Conservation (phyloP, 1,140 invertebrate species). For the Heliconius congener region DNA sequence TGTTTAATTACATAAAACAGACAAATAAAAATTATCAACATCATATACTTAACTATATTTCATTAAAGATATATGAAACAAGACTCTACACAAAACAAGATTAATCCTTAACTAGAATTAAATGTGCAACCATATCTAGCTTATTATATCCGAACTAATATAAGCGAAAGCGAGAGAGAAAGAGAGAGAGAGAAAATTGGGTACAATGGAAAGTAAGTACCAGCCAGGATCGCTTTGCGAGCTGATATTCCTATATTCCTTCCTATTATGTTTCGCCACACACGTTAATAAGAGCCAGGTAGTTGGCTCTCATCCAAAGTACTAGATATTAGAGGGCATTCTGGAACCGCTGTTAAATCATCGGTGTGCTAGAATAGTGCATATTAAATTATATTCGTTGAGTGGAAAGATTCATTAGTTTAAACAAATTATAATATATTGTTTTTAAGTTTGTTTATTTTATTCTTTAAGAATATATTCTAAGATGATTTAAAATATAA, state of each 20-base stretch:
- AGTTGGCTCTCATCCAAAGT: slow-evolving; percentile 48
- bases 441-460: not conserved
- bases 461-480: not conserved
- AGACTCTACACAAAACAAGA: not conserved
- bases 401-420: not conserved
- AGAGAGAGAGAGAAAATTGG: not conserved
- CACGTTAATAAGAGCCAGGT: slow-evolving; percentile 56
- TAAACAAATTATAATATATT: slow-evolving; percentile 2
- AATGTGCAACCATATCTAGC: not conserved
- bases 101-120: slow-evolving; percentile 4
- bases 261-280: slow-evolving; percentile 42
- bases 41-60: not conserved
- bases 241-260: slow-evolving; percentile 41
- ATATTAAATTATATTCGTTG: slow-evolving; percentile 36
- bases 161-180: not conserved
- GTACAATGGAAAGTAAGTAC: not conserved
- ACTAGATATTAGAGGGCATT: slow-evolving; percentile 54
- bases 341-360: slow-evolving; percentile 51
- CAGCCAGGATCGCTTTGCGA: not conserved
- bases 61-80: not conserved
- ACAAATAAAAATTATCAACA: not conserved
- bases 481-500: not conserved
- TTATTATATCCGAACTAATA: not conserved
- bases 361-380: slow-evolving; percentile 34
- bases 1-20: no score